These are phyloP conservation scores for Coregonus suidteri DNA, from an alignment of 2,797 vertebrate species.

Conservation along the genomic window DNA sequence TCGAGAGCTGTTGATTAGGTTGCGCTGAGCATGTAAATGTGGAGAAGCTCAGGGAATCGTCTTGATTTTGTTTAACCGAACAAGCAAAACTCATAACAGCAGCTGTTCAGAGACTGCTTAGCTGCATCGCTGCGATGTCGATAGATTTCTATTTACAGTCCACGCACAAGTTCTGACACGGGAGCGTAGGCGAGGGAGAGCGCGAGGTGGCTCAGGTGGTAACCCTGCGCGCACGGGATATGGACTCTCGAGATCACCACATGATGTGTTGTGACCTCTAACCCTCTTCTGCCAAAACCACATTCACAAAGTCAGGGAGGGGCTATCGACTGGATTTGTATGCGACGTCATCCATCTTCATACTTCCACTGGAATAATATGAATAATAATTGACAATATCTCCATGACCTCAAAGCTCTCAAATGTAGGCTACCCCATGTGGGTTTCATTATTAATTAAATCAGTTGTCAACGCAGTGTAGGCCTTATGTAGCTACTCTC, in stretches of 20 bases:
- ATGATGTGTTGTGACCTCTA: not conserved
- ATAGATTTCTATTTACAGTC: conserved; percentile 46
- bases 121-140: conserved; percentile 35
- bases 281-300: conserved; percentile 23
- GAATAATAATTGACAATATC: conserved; percentile 68
- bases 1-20: conserved; percentile 10
- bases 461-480: conserved; percentile 57
- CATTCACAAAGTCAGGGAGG: conserved; percentile 33
- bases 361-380: conserved; percentile 45
- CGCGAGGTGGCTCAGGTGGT: conserved; percentile 56
- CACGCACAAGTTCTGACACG: conserved; percentile 71
- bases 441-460: conserved; percentile 65
- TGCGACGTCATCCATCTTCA: conserved; percentile 30
- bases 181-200: conserved; percentile 20
- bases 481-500: conserved; percentile 22
- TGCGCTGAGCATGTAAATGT: conserved; percentile 14
- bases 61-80: conserved; percentile 47
- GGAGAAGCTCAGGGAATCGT: conserved; percentile 31
- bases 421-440: conserved; percentile 24
- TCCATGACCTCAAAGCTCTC: conserved; percentile 38
- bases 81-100: conserved; percentile 24
- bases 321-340: conserved; percentile 28
- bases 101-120: conserved; percentile 47
- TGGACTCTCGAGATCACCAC: conserved; percentile 32
- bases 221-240: conserved; percentile 30